These are phyloP conservation scores for Anthonomus grandis DNA, from an alignment of 1,140 invertebrate species.

Conservation along the genomic window DNA sequence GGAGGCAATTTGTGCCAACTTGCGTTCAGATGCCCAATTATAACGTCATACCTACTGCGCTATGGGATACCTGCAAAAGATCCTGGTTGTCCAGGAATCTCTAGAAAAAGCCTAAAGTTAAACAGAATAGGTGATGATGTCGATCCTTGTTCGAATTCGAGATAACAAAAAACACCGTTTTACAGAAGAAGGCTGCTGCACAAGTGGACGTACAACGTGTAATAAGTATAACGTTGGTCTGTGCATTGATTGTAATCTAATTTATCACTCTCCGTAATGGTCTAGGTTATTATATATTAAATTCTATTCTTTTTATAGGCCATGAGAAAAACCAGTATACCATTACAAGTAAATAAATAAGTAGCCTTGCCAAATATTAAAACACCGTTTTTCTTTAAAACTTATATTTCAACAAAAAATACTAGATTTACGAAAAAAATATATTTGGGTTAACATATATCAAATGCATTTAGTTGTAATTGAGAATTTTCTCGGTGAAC, in stretches of 20 bases:
- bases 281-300: no score
- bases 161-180: conserved; percentile 23
- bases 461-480: no score
- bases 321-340: no score
- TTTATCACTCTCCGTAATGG: no score
- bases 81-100: conserved; percentile 4
- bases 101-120: background rate
- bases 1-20: conserved; percentile 10
- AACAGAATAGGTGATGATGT: conserved; percentile 21
- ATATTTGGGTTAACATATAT: no score
- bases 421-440: no score
- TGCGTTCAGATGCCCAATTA: conserved; percentile 7
- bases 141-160: conserved; percentile 9
- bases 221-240: conserved; percentile 25
- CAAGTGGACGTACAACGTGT: background rate
- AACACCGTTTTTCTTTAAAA: no score
- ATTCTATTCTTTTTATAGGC: no score
- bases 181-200: conserved; percentile 23
- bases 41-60: background rate
- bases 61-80: background rate
- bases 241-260: conserved; percentile 5
- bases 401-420: no score
- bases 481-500: no score
- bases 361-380: no score
- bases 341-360: no score